phyloP scores from a whole-genome alignment of 2,113 vertebrate genomes.

The Aspidoscelis tigris region DNA sequence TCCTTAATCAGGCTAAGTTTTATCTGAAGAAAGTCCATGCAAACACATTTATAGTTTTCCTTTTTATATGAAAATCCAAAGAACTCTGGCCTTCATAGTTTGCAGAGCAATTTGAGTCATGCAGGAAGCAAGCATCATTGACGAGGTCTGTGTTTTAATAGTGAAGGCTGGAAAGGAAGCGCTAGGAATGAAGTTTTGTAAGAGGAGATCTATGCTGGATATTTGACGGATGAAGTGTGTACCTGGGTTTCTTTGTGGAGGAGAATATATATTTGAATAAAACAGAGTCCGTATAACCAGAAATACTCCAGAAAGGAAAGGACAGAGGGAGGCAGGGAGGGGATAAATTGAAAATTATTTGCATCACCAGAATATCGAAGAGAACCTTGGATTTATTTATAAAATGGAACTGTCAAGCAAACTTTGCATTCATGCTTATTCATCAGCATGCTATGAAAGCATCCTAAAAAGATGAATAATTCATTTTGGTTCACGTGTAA shows the following conservation, averaged over 20 bases:
- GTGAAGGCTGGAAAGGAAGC: not conserved
- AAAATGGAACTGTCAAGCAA: not conserved
- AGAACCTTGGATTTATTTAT: slow-evolving; percentile 25
- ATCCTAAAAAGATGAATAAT: slow-evolving; percentile 25
- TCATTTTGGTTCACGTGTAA: slow-evolving; percentile 18
- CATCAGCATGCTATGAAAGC: slow-evolving; percentile 23
- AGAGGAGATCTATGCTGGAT: not conserved
- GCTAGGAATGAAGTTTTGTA: not conserved
- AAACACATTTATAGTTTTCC: not conserved
- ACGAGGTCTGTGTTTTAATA: not conserved
- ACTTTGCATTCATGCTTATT: slow-evolving; percentile 3
- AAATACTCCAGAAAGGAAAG: not conserved
- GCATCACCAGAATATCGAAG: not conserved
- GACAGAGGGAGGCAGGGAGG: too few species aligned
- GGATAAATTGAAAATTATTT: not conserved
- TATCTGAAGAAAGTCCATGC: not conserved
- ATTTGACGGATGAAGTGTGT: not conserved
- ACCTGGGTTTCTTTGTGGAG: not conserved
- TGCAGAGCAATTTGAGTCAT: not conserved
- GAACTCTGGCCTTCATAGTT: not conserved
- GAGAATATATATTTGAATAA: not conserved
- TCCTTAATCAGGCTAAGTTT: not conserved
- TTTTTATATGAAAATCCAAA: not conserved
- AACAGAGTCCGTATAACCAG: not conserved
- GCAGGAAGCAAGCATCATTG: not conserved